Evolutionary conservation across 64 coral and sea anemone species (phyloP), one percentile per base, ranked within the genome.

Genomic region (Dendrophyllia cribrosa): DNA sequence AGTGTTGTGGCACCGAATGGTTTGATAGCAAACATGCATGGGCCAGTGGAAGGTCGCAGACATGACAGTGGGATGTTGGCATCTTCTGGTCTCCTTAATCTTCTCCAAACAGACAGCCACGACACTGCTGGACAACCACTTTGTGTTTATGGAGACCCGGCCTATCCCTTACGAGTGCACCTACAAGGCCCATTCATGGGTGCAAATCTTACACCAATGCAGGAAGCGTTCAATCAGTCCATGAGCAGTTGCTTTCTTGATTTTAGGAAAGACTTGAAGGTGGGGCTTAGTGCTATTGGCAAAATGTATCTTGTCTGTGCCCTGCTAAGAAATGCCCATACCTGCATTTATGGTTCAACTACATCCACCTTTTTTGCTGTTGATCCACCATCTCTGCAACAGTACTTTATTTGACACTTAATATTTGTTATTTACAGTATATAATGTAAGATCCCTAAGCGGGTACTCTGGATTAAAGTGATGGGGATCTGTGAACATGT

Each of bases 61-160:
- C 58, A 83, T 65, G 79, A 87, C 14, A 70, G 51, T 87, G 85
- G 52, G 5, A 72, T 87, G 52, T 23, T 72, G 66, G 75, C 72
- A 74, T 21, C 21, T 10, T 68, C 65, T 68, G 65, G 65, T 4
- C 8, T 68, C 5, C 2, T 68, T n/a, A 10, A 10, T 21, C 64
- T 44, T 83, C 79, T 6, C 23, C 79, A 23, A 83, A n/a, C n/a
- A n/a, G n/a, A n/a, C n/a, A n/a, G n/a, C n/a, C n/a, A n/a, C n/a
- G n/a, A n/a, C n/a, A n/a, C n/a, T n/a, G n/a, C 79, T 83, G 34
- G 44, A 65, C 22, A 83, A 64, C 79, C 62, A 63, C 14, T 83
- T 65, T 68, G 65, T 68, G 4, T 68, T 20, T 68, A 68, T 24
- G 65, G 65, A 4, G 20, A 68, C 20, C 65, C 65, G 2, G 65